Evolutionary conservation across 1,140 invertebrate species (phyloP), one percentile per base, ranked within the genome.

Genomic region (Thaumetopoea pityocampa): DNA sequence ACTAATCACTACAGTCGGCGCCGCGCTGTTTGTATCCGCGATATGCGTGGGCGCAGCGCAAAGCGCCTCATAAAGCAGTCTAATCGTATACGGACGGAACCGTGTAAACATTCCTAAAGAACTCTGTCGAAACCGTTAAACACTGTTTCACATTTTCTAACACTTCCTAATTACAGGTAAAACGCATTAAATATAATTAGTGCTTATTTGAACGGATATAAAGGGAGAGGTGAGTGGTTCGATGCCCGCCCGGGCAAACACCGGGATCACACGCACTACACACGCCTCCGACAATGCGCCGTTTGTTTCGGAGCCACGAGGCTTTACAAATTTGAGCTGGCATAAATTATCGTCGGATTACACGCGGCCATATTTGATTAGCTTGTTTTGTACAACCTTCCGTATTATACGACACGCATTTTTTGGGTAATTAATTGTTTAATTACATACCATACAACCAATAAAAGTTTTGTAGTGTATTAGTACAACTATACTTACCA

Each of bases 101-200:
- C 27, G 11, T 46, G 44, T 55, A 55, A 55, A 55, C 51, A 59
- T 40, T 40, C 40, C 52, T 28, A 29, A 43, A 48, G 40, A 51
- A 46, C 45, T 35, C 42, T 55, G 37, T 60, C 28, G 48, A 51
- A 47, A 52, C 45, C 54, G 57, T 58, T 58, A 55, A 62, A 60
- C 58, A 52, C 67, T 73, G 74, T 60, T 72, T 63, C 63, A 60
- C 63, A 67, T 77, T 70, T 59, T 62, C 66, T 69, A 72, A 77
- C 76, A 73, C 72, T 65, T 71, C 38, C 67, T 80, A 80, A 80
- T 80, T 77, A 69, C 67, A 68, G 64, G 68, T 72, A 65, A 66
- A 71, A 61, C 68, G 67, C 64, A 71, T 74, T 65, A 63, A 67
- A 67, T 67, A 55, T 71, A 74, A 67, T 79, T 74, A 74, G 71